Base-by-base conservation (phyloP, 2,113 vertebrate species). In the Sprattus sprattus region DNA sequence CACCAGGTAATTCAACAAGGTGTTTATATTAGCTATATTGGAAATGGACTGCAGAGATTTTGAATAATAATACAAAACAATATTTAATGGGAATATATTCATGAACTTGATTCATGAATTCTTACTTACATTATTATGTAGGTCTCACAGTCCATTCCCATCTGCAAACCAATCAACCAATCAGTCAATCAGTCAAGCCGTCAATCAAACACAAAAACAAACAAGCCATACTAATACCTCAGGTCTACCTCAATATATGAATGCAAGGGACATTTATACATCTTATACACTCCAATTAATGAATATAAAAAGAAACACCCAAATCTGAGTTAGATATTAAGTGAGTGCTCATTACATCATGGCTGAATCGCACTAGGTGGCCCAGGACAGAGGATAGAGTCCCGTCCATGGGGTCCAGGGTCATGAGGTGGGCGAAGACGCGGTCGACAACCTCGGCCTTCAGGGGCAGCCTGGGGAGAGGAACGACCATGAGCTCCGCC, bases 61-160 rank as follows among this genome's bases (percentile, higher is more conserved):
- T 57, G 3, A 4, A 15, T 57, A 57, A 57, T 57, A 15, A 18
- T n/a, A n/a, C n/a, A 57, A 57, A 39, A 1, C 1, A n/a, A 57
- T 18, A 16, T 57, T 57, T 13, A 20, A 20, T 64, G 7, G 5
- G n/a, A 25, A 64, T 6, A n/a, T 22, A 64, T 8, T n/a, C 1
- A 3, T 15, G 4, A 32, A 13, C 71, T 2, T n/a, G n/a, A n/a
- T 7, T 39, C 13, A 16, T 5, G 11, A 32, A 15, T 39, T 28
- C 1, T 15, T 4, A 84, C 87, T 86, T 80, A 88, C 87, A 88
- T 83, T 28, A 50, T 82, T 15, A 86, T 49, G 47, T 82, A 82
- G 44, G 9, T 20, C 0, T 82, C 64, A 45, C 85, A 87, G 39
- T 85, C 81, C 54, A 86, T 57, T 20, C 45, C 81, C 83, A 54